Conservation (phyloP, 2,113 vertebrate species). For the Gulo gulo region DNA sequence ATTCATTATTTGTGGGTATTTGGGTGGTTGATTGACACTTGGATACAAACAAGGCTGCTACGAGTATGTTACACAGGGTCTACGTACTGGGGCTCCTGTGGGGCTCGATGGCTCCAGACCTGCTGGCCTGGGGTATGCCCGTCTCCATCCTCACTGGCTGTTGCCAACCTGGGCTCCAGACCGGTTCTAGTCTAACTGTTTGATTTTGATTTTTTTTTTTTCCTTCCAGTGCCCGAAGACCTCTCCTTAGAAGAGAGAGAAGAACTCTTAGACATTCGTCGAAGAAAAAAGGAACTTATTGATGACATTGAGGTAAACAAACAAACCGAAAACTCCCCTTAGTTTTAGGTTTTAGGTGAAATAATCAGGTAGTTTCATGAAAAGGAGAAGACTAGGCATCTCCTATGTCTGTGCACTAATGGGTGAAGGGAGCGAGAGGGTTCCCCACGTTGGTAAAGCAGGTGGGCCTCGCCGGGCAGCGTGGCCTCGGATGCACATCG, state of each 20-base stretch:
- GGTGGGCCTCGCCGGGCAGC: rapidly evolving
- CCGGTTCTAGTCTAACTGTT: neutral
- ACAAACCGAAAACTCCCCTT: neutral
- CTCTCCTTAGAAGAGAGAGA: constrained; percentile 95
- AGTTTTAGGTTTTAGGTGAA: neutral
- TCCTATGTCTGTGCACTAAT: rapidly evolving
- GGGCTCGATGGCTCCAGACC: no score
- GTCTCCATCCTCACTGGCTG: rapidly evolving
- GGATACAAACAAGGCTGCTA: rapidly evolving
- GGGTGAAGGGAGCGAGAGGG: neutral
- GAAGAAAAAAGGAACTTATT: constrained; percentile 96
- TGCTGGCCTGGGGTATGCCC: rapidly evolving
- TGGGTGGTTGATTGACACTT: neutral
- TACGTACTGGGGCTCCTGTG: rapidly evolving
- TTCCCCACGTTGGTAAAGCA: rapidly evolving
- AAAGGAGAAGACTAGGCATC: neutral
- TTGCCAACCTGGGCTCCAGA: neutral
- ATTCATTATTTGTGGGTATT: neutral
- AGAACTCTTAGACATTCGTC: constrained; percentile 95
- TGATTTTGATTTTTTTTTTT: neutral
- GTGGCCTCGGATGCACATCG: no score
- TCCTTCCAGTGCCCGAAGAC: constrained; percentile 92
- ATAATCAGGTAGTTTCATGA: neutral
- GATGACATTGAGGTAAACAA: constrained; percentile 96
- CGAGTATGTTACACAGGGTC: rapidly evolving